These are phyloP conservation scores for Cryptotermes secundus DNA, from an alignment of 1,140 invertebrate species.

Conservation along the genomic window DNA sequence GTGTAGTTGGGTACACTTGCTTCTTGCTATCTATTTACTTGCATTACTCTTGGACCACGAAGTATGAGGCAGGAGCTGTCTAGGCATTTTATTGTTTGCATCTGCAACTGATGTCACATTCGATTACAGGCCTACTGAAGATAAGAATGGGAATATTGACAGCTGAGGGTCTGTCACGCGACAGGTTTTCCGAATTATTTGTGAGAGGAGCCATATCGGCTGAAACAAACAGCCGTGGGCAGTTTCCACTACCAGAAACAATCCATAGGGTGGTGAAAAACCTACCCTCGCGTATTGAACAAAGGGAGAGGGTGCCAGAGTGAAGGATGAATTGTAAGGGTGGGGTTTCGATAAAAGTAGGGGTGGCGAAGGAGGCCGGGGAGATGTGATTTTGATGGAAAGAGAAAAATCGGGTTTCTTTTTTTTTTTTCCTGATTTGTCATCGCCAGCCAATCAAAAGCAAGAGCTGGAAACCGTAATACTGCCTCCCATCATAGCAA, in stretches of 20 bases:
- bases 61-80: too few relatives aligned
- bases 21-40: too few relatives aligned
- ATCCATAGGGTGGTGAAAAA: neutral
- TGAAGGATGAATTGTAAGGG: neutral
- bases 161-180: too few relatives aligned
- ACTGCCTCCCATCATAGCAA: neutral
- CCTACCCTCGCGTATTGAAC: neutral
- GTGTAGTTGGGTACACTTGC: too few relatives aligned
- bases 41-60: too few relatives aligned
- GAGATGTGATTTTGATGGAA: neutral
- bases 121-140: too few relatives aligned
- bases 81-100: too few relatives aligned
- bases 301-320: neutral
- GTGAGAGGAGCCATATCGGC: neutral
- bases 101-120: too few relatives aligned
- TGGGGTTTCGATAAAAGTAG: neutral
- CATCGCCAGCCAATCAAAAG: neutral
- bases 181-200: neutral
- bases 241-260: neutral
- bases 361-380: neutral
- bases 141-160: too few relatives aligned
- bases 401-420: neutral
- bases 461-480: neutral
- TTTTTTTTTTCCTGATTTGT: neutral
- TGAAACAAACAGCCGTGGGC: neutral